phyloP scores from a whole-genome alignment of 2,113 vertebrate species.

The Nothocercus nigrocapillus region DNA sequence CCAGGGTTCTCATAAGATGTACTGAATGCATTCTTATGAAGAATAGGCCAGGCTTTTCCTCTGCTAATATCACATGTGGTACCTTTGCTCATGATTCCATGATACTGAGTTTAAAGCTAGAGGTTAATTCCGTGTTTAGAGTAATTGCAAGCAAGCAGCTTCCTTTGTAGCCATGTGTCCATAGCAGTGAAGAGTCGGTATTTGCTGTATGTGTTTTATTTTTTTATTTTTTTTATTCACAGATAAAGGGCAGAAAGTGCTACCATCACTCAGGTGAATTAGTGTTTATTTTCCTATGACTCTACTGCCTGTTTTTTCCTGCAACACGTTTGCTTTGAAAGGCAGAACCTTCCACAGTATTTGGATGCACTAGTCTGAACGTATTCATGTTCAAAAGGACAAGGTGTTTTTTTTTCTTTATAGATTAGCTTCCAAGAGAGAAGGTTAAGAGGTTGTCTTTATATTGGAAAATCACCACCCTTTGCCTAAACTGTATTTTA shows the following conservation, averaged over 20 bases:
- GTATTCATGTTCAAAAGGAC: background rate
- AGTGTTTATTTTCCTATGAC: background rate
- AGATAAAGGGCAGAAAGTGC: background rate
- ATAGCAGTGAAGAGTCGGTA: background rate
- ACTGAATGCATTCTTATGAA: background rate
- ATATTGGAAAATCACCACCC: background rate
- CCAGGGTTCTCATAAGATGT: background rate
- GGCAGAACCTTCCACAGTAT: background rate
- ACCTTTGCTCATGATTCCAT: background rate
- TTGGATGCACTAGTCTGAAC: background rate
- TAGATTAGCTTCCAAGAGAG: background rate
- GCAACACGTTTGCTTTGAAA: background rate
- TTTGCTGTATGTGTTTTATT: background rate
- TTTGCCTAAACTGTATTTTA: background rate
- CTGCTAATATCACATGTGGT: background rate
- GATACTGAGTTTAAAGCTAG: background rate
- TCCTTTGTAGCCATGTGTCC: background rate
- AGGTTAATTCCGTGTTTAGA: background rate
- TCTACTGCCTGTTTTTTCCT: background rate
- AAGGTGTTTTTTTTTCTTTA: background rate
- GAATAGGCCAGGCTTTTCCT: background rate
- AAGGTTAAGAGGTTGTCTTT: background rate
- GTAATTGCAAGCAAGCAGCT: background rate
- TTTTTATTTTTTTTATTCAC: background rate
- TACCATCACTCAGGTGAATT: background rate